Conservation (phyloP, 2,797 vertebrate genomes). For the Acipenser oxyrinchus region DNA sequence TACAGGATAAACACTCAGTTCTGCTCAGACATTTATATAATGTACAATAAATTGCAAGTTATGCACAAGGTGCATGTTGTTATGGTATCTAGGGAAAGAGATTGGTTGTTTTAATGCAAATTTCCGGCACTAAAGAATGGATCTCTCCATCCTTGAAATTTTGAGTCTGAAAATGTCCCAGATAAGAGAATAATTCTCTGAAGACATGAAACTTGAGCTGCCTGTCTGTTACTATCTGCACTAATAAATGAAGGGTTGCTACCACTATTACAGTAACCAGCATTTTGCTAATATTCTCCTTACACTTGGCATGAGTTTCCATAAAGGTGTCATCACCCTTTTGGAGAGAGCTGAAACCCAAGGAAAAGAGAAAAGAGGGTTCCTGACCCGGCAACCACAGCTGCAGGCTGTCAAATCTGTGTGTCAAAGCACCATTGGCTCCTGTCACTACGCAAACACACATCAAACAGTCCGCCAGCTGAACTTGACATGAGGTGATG, state of each 20-base stretch:
- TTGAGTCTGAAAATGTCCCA: no score
- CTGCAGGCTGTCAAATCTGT: constrained; percentile 1
- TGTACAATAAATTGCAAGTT: no score
- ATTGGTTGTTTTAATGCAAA: no score
- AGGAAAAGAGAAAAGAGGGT: neutral
- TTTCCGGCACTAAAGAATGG: no score
- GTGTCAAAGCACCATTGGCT: neutral
- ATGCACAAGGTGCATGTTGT: no score
- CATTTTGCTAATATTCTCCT: neutral
- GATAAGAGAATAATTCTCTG: no score
- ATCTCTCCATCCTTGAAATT: no score
- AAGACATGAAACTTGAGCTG: neutral
- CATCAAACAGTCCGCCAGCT: neutral
- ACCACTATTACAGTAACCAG: neutral
- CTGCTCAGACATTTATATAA: no score
- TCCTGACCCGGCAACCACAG: constrained; percentile 4
- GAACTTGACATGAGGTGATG: neutral
- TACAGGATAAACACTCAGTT: no score
- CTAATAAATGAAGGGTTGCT: neutral
- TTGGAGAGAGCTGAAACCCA: neutral
- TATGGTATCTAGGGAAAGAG: no score
- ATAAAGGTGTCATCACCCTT: constrained; percentile 3
- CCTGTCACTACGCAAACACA: neutral
- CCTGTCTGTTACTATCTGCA: neutral
- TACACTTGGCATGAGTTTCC: constrained; percentile 1